Percentiles rank a stretch among this genome's conserved stretches.
phyloP scores from a whole-genome alignment of 2,797 vertebrate species.

The Trichosurus vulpecula region DNA sequence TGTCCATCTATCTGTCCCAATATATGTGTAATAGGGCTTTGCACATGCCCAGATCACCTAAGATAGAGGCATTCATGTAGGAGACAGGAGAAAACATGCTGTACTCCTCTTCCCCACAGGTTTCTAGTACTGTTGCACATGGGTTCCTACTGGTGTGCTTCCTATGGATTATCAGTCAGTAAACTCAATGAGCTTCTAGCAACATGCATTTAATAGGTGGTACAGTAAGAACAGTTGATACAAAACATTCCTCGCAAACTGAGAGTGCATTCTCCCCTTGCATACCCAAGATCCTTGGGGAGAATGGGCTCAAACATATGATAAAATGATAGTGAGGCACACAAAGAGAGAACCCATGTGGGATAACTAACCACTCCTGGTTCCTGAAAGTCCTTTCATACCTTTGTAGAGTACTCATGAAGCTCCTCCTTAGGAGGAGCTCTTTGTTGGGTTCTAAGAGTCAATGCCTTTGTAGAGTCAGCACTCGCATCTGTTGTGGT shows the following conservation, averaged over 20 bases:
- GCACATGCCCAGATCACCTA: background rate
- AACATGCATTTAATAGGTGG: background rate
- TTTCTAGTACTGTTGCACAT: background rate
- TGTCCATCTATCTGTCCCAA: background rate
- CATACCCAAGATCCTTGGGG: no score
- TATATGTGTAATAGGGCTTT: background rate
- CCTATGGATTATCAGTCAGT: background rate
- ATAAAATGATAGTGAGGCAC: background rate
- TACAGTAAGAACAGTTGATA: background rate
- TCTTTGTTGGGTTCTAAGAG: background rate
- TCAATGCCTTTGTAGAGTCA: background rate
- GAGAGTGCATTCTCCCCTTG: background rate
- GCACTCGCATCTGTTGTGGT: background rate
- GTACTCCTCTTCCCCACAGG: background rate
- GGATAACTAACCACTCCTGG: no score
- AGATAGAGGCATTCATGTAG: background rate
- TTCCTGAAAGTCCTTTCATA: background rate
- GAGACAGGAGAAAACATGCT: background rate
- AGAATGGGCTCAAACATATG: background rate
- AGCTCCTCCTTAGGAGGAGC: background rate
- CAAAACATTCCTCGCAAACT: background rate
- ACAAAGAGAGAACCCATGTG: background rate
- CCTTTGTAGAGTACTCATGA: background rate
- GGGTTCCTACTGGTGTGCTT: background rate
- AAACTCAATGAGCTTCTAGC: background rate